Evolutionary conservation across 2,888 invertebrate genomes (phyloP), one percentile per base, ranked within the genome.

Genomic region (Erpobdella octoculata): DNA sequence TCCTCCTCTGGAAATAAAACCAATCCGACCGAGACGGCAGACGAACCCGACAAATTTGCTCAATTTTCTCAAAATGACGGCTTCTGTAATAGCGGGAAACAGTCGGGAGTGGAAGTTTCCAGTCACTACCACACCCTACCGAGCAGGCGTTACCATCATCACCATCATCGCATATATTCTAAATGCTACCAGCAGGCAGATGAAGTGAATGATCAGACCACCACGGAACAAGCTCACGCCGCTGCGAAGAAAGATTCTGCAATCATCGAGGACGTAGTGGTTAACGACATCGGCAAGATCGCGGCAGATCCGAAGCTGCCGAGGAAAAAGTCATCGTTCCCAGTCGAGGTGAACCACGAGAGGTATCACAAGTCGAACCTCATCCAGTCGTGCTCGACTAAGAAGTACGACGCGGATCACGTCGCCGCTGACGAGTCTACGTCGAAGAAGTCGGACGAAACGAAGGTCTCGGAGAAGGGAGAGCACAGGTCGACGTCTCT

Each of bases 71-170:
- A n/a, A n/a, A 9, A n/a, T n/a, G 15, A 21, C 15, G 53, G 21
- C 53, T 25, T 25, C 15, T 28, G 28, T 8, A 53, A n/a, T 12
- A 33, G 62, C 25, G 31, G 12, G 25, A 8, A 62, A 35, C 25
- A n/a, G 25, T 35, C n/a, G 33, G 8, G 8, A 12, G 6, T 33
- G 35, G 33, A 41, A 53, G 33, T 35, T 8, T 69, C 67, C 53
- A 48, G 48, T 25, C 69, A 69, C 35, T 69, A 69, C 69, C 69
- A 69, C 36, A 69, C 69, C 1, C 58, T 69, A n/a, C 69, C 69
- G 3, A 46, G 69, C 21, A 41, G 69, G 18, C 46, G 69, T 12
- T 35, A 33, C n/a, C 69, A 46, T 21, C 35, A 36, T 28, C 33
- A 28, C 35, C 68, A 68, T 36, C 67, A 46, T 48, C 69, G 46